These are phyloP conservation scores for Drosophila paranaensis DNA, from an alignment of 2,888 invertebrate genomes.

Conservation along the genomic window DNA sequence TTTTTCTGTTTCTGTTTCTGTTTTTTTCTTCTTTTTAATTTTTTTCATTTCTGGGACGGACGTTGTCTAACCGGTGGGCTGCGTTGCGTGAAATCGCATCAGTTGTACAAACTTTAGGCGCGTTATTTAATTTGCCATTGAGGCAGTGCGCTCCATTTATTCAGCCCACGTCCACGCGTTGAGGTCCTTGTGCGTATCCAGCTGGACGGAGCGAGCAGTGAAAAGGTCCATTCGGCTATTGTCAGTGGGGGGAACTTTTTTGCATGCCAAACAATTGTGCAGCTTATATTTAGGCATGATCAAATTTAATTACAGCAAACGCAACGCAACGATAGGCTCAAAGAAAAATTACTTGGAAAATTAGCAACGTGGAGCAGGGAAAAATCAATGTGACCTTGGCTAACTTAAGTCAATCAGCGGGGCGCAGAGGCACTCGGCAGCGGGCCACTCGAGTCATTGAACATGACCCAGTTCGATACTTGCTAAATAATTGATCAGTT, in stretches of 20 bases:
- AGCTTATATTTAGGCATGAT: slow-evolving; percentile 49
- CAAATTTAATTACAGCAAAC: slow-evolving; percentile 72
- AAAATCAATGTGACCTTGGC: slow-evolving; percentile 74
- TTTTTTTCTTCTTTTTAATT: slow-evolving; percentile 18
- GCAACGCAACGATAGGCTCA: slow-evolving; percentile 10
- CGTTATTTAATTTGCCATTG: slow-evolving; percentile 80
- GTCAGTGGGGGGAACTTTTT: slow-evolving; percentile 37
- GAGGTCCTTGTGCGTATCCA: slow-evolving; percentile 30
- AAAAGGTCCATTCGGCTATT: slow-evolving; percentile 36
- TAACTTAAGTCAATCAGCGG: slow-evolving; percentile 70
- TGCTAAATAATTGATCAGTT: slow-evolving; percentile 75
- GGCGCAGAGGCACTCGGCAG: slow-evolving; percentile 3
- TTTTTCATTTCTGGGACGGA: slow-evolving; percentile 31
- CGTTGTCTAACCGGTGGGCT: slow-evolving; percentile 58
- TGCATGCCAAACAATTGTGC: slow-evolving; percentile 32
- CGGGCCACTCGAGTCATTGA: slow-evolving; percentile 52
- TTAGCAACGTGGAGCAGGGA: slow-evolving; percentile 28
- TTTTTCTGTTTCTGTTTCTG: background rate
- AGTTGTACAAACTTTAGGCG: slow-evolving; percentile 79
- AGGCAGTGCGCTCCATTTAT: slow-evolving; percentile 77
- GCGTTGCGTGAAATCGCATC: slow-evolving; percentile 78
- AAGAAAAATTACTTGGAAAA: slow-evolving; percentile 51
- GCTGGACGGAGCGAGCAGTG: slow-evolving; percentile 30
- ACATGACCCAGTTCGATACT: slow-evolving; percentile 76
- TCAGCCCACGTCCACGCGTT: slow-evolving; percentile 49